Conservation (phyloP, 2,888 invertebrate species). For the Escarpia spicata region DNA sequence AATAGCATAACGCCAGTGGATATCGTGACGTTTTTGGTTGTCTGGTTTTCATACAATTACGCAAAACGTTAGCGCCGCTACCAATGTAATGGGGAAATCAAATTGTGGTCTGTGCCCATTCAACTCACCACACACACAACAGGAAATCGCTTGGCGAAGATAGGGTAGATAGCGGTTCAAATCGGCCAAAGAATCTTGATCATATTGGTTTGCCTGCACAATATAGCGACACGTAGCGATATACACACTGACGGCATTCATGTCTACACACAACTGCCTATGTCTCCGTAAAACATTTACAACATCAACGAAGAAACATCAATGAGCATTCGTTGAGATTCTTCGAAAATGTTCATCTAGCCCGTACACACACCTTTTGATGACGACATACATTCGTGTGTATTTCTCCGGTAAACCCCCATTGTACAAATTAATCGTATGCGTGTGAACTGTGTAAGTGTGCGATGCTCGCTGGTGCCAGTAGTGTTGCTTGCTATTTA, state of each 20-base stretch:
- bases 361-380: neutral
- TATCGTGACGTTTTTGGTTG: no score
- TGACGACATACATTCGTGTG: slow-evolving; percentile 12
- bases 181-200: slow-evolving; percentile 80
- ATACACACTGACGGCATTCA: slow-evolving; percentile 85
- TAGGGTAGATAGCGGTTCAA: slow-evolving; percentile 84
- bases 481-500: neutral
- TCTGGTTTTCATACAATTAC: no score
- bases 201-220: slow-evolving; percentile 75
- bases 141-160: slow-evolving; percentile 86
- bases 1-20: no score
- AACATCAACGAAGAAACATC: neutral
- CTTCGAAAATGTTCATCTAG: neutral
- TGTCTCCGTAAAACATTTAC: neutral
- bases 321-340: neutral
- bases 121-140: slow-evolving; percentile 84
- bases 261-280: slow-evolving; percentile 57
- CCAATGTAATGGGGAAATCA: no score
- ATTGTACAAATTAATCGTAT: neutral
- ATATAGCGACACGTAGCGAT: slow-evolving; percentile 84
- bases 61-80: no score
- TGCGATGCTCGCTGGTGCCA: neutral
- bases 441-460: no score
- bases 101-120: neutral
- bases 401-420: neutral